These are phyloP conservation scores for Axea sp. DNA, from an alignment of 2,888 invertebrate species.

Conservation along the genomic window DNA sequence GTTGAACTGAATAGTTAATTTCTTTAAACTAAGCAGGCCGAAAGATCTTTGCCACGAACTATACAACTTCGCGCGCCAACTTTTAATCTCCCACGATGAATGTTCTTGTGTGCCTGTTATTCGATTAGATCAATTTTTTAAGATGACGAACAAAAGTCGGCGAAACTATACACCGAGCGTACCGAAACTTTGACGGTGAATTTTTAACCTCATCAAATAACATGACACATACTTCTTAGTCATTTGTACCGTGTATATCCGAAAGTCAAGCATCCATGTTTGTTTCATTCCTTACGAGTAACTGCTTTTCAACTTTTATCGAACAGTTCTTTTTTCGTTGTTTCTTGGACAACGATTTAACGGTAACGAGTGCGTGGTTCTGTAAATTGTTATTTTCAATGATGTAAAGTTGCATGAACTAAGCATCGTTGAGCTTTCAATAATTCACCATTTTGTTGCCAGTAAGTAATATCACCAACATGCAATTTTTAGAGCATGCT, in stretches of 20 bases:
- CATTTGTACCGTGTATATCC: neutral
- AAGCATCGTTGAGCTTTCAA: no score
- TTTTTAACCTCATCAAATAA: constrained; percentile 37
- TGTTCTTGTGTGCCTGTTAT: constrained; percentile 42
- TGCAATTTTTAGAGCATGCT: no score
- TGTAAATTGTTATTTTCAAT: no score
- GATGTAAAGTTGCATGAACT: no score
- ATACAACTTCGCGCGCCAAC: constrained; percentile 46
- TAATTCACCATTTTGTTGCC: no score
- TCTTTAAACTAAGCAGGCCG: constrained; percentile 45
- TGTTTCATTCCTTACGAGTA: no score
- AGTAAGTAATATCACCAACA: no score
- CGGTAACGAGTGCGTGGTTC: no score
- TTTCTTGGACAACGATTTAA: no score
- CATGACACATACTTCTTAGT: constrained; percentile 4
- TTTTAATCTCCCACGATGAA: constrained; percentile 49
- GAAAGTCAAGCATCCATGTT: no score
- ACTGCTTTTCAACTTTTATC: no score
- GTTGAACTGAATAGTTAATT: constrained; percentile 55
- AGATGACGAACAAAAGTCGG: constrained; percentile 53
- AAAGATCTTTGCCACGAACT: constrained; percentile 53
- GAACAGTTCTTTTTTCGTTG: no score
- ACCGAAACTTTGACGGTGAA: constrained; percentile 25
- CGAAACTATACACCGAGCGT: constrained; percentile 23
- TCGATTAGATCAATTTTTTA: constrained; percentile 54